phyloP scores from a whole-genome alignment of 2,797 vertebrate species.

The Hafferia zeledoni region DNA sequence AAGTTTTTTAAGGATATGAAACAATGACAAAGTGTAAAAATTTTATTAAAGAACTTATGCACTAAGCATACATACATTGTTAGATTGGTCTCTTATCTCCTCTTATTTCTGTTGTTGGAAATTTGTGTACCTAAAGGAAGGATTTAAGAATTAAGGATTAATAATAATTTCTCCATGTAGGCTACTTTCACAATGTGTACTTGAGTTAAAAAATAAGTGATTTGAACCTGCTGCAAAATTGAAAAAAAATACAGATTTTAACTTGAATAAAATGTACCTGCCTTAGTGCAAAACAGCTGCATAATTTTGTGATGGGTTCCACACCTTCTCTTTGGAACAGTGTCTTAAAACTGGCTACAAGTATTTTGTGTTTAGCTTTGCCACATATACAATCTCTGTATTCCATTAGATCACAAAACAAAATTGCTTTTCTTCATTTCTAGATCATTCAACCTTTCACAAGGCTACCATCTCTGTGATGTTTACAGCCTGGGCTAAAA shows the following conservation, averaged over 20 bases:
- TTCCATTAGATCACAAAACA: neutral
- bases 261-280: neutral
- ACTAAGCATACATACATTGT: neutral
- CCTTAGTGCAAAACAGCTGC: neutral
- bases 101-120: neutral
- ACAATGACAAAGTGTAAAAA: neutral
- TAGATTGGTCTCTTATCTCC: neutral
- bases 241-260: neutral
- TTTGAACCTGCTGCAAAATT: neutral
- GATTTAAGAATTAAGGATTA: conserved; percentile 11
- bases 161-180: neutral
- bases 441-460: conserved; percentile 30
- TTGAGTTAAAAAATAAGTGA: neutral
- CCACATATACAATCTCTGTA: neutral
- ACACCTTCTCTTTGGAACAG: neutral
- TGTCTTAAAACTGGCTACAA: neutral
- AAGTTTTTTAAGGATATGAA: neutral
- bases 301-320: neutral
- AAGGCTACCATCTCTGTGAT: neutral
- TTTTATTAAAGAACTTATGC: neutral
- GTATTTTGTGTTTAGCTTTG: neutral
- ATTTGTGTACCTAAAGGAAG: neutral
- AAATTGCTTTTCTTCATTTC: conserved; percentile 12
- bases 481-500: conserved; percentile 24
- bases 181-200: neutral